Percentiles rank a stretch among this genome's conserved stretches.
Conservation (phyloP, 2,888 invertebrate genomes). For the Ceratothoa steindachneri region DNA sequence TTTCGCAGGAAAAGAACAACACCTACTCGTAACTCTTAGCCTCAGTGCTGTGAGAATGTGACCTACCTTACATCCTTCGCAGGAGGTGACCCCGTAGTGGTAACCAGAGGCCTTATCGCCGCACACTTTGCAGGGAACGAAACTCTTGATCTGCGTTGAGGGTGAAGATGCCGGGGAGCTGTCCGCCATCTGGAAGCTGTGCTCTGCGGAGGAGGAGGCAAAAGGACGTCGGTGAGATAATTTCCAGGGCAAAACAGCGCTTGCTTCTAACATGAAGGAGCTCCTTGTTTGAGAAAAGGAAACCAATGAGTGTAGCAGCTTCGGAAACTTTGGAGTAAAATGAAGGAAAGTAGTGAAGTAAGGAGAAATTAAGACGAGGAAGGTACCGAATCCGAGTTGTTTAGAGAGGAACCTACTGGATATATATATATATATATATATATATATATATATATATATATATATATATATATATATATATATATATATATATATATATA, state of each 20-base stretch:
- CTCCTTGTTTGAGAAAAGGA: not conserved
- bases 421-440: slow-evolving; percentile 7
- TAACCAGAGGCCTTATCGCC: slow-evolving; percentile 93
- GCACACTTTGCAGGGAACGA: slow-evolving; percentile 92
- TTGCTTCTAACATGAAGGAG: not conserved
- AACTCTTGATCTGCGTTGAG: slow-evolving; percentile 73
- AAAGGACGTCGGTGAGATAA: not conserved
- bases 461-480: slow-evolving; percentile 3
- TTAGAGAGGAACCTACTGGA: too few relatives aligned
- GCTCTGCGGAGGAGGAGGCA: slow-evolving; percentile 60
- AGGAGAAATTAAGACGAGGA: too few relatives aligned
- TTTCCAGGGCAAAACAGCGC: not conserved
- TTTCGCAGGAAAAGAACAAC: too few relatives aligned
- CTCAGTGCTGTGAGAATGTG: too few relatives aligned
- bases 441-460: not conserved
- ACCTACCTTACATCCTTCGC: slow-evolving; percentile 96
- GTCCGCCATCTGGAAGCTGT: slow-evolving; percentile 69
- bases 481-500: slow-evolving; percentile 18
- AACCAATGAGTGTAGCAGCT: not conserved
- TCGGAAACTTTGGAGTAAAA: too few relatives aligned
- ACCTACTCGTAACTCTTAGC: too few relatives aligned
- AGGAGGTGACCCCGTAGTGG: slow-evolving; percentile 96
- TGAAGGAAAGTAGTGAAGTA: too few relatives aligned
- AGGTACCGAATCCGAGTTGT: too few relatives aligned
- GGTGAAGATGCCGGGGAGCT: slow-evolving; percentile 72